Conservation (phyloP, 1,140 invertebrate genomes). For the Sarcophaga peregrina region DNA sequence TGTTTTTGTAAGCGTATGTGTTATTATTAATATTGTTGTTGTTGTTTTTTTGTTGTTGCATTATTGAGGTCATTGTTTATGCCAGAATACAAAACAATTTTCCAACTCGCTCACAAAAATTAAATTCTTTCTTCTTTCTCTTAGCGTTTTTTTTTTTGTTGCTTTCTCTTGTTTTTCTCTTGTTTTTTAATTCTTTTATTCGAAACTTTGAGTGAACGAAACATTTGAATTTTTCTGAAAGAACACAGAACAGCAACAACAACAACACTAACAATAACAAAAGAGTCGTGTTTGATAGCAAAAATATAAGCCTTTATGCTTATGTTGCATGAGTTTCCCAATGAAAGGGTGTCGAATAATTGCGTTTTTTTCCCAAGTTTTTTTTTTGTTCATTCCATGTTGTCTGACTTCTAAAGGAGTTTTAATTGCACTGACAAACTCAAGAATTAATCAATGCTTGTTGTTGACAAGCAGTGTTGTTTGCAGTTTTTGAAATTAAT, state of each 20-base stretch:
- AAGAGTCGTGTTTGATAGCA: not conserved
- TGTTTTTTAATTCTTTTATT: constrained; percentile 11
- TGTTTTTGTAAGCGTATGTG: not conserved
- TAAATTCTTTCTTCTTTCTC: not conserved
- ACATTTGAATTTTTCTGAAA: too few species aligned
- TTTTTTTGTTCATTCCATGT: not conserved
- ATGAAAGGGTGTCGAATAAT: constrained; percentile 7
- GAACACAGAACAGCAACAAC: too few species aligned
- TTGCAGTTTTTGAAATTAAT: too few species aligned
- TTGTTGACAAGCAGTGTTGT: too few species aligned
- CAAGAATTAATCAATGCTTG: too few species aligned
- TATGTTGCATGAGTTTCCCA: not conserved
- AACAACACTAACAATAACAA: not conserved
- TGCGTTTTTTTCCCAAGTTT: too few species aligned
- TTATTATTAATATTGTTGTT: not conserved
- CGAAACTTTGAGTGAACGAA: not conserved
- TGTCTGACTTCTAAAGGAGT: not conserved
- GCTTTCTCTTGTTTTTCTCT: constrained; percentile 9
- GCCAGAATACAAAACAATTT: constrained; percentile 14
- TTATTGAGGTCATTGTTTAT: constrained; percentile 40
- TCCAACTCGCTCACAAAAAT: not conserved
- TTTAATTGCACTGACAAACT: not conserved
- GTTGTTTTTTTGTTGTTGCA: not conserved
- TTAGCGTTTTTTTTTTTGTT: constrained; percentile 18
- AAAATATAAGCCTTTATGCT: too few species aligned